These are phyloP conservation scores for Leptosomus discolor DNA, from an alignment of 2,113 vertebrate genomes.

Conservation along the genomic window DNA sequence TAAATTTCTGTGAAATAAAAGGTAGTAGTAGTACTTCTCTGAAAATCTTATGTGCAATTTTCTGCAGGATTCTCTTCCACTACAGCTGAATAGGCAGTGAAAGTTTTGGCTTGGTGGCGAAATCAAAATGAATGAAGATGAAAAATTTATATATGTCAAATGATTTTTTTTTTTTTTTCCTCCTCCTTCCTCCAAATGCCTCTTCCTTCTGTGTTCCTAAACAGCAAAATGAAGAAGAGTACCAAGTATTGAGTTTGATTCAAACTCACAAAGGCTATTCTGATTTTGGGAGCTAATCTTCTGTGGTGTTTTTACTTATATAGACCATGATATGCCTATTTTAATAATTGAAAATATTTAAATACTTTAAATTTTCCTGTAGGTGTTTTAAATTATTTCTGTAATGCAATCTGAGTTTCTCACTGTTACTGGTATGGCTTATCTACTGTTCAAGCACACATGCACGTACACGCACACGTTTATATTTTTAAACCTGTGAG, in stretches of 20 bases:
- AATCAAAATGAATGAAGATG: neutral
- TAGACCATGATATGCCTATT: neutral
- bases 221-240: neutral
- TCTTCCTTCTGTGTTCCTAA: neutral
- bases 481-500: neutral
- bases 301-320: neutral
- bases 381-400: neutral
- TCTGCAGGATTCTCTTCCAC: neutral
- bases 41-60: neutral
- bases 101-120: neutral
- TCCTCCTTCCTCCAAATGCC: too few relatives aligned
- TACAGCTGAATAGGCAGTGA: neutral
- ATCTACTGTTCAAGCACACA: neutral
- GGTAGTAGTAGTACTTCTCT: neutral
- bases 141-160: neutral
- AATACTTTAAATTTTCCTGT: neutral
- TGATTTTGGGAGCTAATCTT: neutral
- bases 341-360: neutral
- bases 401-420: neutral
- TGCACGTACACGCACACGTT: rapidly evolving
- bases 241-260: neutral
- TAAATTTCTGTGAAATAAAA: neutral
- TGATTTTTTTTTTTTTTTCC: neutral
- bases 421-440: neutral
- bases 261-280: neutral